phyloP scores from a whole-genome alignment of 1,140 invertebrate genomes.

The Plectrocnemia conspersa region DNA sequence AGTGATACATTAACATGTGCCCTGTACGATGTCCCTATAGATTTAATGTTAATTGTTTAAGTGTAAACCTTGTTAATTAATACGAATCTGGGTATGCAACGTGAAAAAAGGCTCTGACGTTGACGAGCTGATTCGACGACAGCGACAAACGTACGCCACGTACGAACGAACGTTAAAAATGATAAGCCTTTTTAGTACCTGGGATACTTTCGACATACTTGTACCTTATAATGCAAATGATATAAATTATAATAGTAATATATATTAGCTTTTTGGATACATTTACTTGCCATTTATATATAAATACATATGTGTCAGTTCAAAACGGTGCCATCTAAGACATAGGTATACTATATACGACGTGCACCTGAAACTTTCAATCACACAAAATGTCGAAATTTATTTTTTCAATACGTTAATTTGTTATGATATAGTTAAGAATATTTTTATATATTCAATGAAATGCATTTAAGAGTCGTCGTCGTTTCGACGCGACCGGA shows the following conservation, averaged over 20 bases:
- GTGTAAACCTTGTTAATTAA: neutral
- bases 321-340: slow-evolving; percentile 20
- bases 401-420: slow-evolving; percentile 15
- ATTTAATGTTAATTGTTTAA: neutral
- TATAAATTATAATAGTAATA: slow-evolving; percentile 3
- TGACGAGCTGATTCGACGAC: too few relatives aligned
- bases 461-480: slow-evolving; percentile 17
- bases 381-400: slow-evolving; percentile 11
- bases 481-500: neutral
- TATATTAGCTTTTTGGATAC: slow-evolving; percentile 15
- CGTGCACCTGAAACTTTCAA: slow-evolving; percentile 18
- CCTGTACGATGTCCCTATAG: neutral
- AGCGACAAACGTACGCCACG: too few relatives aligned
- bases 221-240: slow-evolving; percentile 7
- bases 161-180: too few relatives aligned
- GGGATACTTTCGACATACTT: slow-evolving; percentile 1
- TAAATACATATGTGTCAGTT: slow-evolving; percentile 17
- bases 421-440: slow-evolving; percentile 15
- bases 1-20: too few relatives aligned
- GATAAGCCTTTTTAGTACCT: neutral
- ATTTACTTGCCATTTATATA: slow-evolving; percentile 18
- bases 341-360: slow-evolving; percentile 12
- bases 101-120: too few relatives aligned
- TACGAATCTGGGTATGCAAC: neutral
- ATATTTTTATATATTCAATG: slow-evolving; percentile 13